Base-by-base conservation (phyloP, 2,888 invertebrate species). In the Leptopterna dolabrata region DNA sequence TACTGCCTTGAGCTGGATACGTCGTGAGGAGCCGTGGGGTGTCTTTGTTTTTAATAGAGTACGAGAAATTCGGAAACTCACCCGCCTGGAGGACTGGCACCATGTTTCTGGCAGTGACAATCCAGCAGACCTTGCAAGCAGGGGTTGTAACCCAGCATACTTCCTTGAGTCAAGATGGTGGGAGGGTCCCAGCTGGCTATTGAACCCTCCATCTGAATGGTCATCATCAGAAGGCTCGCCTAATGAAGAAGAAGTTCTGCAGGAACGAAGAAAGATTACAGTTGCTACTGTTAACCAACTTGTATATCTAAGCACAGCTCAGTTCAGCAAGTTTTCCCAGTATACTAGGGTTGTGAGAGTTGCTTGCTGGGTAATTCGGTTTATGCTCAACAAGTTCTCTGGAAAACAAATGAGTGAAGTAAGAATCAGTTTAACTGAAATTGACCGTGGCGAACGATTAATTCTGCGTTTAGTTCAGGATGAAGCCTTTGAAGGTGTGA, bases 141-240 rank as follows among this genome's bases (percentile, higher is more conserved):
- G 78, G 43, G 78, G 78, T 1, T 43, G 78, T 19, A 14, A 19
- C 43, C n/a, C n/a, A 78, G 14, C 24, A n/a, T n/a, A 2, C 6
- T 29, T 36, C 16, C 14, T 73, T 1, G 73, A 73, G 11, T 16
- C 2, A 9, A 43, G 6, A 1, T 91, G 91, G 91, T 91, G 91
- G 91, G 88, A 90, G 88, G 90, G 91, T 13, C 91, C 90, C 13
- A 27, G 63, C 7, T 91, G 91, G 91, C 86, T 91, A n/a, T 82
- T 76, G 45, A 36, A 71, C 30, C 19, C 87, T 7, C 63, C 87
- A 30, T 81, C 88, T 30, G 14, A 88, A 14, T 91, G 90, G 90
- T 90, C 90, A 9, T 24, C 30, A 13, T 24, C 29, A 6, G 29
- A 45, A 19, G 43, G 30, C 6, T 14, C 4, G 27, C 13, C 71